Evolutionary conservation across 2,888 invertebrate species (phyloP).

Genomic region (Thera britannica): DNA sequence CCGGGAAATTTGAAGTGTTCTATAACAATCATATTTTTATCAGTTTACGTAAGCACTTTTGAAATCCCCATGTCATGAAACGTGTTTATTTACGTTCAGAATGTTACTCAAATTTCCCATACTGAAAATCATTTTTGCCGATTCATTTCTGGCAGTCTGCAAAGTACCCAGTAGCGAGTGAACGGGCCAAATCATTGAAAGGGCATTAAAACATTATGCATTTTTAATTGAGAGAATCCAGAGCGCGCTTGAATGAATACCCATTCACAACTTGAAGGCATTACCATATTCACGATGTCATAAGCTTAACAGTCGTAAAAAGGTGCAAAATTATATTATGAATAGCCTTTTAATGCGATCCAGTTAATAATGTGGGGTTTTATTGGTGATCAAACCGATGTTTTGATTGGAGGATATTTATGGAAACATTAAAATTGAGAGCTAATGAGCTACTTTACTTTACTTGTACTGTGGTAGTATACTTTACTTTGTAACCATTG

Average conservation of each 20-base stretch:
- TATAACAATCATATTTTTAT: background rate
- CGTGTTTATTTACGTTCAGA: background rate
- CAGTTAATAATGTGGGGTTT: conserved; percentile 58
- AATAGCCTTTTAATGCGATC: conserved; percentile 65
- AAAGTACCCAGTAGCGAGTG: conserved; percentile 4
- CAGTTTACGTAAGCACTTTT: background rate
- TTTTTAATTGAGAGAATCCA: conserved; percentile 24
- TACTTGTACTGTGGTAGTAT: conserved; percentile 41
- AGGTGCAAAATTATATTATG: conserved; percentile 66
- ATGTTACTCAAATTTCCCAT: background rate
- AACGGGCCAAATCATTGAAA: conserved; percentile 12
- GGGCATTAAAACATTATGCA: conserved; percentile 18
- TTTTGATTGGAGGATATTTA: conserved; percentile 60
- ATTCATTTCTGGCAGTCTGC: background rate
- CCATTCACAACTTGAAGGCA: conserved; percentile 23
- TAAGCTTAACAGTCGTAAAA: conserved; percentile 54
- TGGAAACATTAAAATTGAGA: conserved; percentile 61
- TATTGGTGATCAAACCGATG: conserved; percentile 69
- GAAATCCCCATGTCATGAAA: background rate
- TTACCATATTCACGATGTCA: conserved; percentile 39
- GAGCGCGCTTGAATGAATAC: conserved; percentile 22
- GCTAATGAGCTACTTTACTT: conserved; percentile 56
- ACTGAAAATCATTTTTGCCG: background rate
- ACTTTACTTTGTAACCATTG: conserved; percentile 23
- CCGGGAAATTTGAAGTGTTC: background rate